phyloP scores from a whole-genome alignment of 2,888 invertebrate species.

The Marasmarcha lunaedactyla region DNA sequence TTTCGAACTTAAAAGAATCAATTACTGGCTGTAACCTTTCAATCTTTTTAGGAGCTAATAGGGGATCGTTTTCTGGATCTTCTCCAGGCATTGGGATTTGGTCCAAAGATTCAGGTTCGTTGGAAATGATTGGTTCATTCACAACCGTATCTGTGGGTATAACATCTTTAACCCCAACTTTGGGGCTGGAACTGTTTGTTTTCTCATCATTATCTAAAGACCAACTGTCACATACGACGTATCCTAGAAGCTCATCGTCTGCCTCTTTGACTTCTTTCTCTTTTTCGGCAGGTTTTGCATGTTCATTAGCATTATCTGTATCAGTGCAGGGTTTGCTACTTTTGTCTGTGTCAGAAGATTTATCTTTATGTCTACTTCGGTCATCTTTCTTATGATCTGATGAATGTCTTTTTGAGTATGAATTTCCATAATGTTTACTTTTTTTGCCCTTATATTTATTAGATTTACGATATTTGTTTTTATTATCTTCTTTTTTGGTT shows the following conservation, averaged over 20 bases:
- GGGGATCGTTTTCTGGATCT: neutral
- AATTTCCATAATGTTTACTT: neutral
- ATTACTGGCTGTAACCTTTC: constrained; percentile 48
- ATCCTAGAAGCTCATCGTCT: constrained; percentile 49
- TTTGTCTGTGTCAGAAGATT: constrained; percentile 7
- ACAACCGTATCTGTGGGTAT: constrained; percentile 20
- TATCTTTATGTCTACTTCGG: neutral
- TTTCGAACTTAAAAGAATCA: constrained; percentile 53
- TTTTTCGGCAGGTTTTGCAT: constrained; percentile 14
- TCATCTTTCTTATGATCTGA: neutral
- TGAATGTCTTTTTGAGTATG: neutral
- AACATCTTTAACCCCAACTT: constrained; percentile 23
- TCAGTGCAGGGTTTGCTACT: constrained; percentile 18
- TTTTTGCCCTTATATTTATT: constrained; percentile 14
- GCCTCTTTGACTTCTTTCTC: constrained; percentile 31
- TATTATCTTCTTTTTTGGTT: constrained; percentile 9
- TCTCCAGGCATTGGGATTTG: neutral
- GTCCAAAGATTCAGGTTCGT: neutral
- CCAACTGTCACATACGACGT: constrained; percentile 61
- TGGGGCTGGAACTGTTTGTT: constrained; percentile 32
- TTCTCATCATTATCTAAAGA: constrained; percentile 56
- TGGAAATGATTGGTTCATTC: constrained; percentile 11
- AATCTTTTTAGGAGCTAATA: constrained; percentile 22
- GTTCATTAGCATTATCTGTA: constrained; percentile 19
- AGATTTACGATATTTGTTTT: constrained; percentile 22